Conservation (phyloP, 1,140 invertebrate species). For the Cherax destructor region DNA sequence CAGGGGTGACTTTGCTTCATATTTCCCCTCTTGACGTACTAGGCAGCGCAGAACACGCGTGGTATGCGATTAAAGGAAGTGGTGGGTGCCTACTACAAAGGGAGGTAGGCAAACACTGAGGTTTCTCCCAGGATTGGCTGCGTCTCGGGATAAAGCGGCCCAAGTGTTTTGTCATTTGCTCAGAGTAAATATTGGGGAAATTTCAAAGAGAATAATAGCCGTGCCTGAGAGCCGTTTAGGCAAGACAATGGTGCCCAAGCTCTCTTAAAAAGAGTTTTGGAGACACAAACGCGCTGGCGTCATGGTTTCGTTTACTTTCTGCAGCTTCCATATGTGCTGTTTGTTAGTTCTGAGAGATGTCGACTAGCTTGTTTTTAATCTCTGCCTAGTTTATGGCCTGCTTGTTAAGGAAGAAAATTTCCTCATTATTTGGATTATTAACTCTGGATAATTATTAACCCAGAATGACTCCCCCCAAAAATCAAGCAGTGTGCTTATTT, state of each 20-base stretch:
- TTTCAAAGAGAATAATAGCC: conserved; percentile 65
- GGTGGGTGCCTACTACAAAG: conserved; percentile 50
- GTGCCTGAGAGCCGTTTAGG: conserved; percentile 30
- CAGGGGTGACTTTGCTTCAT: background rate
- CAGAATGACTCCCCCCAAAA: too few species aligned
- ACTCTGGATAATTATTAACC: too few species aligned
- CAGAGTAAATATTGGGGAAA: conserved; percentile 62
- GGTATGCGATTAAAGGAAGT: conserved; percentile 50
- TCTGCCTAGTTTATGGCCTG: too few species aligned
- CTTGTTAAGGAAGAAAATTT: too few species aligned
- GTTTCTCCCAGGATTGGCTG: conserved; percentile 64
- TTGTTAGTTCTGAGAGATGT: too few species aligned
- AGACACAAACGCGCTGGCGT: too few species aligned
- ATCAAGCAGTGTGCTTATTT: too few species aligned
- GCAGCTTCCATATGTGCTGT: too few species aligned
- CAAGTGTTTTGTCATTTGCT: conserved; percentile 69
- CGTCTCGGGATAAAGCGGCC: conserved; percentile 64
- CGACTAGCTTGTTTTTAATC: too few species aligned
- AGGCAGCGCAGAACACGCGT: background rate
- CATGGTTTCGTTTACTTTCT: too few species aligned
- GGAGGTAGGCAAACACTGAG: conserved; percentile 54
- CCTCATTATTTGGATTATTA: too few species aligned
- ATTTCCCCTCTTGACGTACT: background rate
- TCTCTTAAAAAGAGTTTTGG: too few species aligned
- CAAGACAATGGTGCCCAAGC: conserved; percentile 36